Evolutionary conservation across 2,888 invertebrate genomes (phyloP).

Genomic region (Uloborus plumipes): DNA sequence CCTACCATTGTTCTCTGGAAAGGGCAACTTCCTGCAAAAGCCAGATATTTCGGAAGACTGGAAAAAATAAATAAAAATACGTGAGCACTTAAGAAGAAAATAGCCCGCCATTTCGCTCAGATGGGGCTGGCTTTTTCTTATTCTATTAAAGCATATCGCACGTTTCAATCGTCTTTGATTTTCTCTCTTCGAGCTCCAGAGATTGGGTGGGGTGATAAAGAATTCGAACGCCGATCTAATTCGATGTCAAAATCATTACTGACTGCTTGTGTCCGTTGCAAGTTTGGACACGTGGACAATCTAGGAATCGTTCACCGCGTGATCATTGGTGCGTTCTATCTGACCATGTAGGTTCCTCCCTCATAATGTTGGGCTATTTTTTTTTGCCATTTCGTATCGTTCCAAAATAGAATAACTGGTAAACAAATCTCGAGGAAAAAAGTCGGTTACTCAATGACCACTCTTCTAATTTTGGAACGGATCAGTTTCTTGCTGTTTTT

Average conservation of each 20-base stretch:
- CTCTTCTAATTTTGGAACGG: too few species aligned
- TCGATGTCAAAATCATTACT: conserved; percentile 54
- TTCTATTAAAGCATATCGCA: conserved; percentile 26
- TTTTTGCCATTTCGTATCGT: too few species aligned
- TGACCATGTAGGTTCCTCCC: conserved; percentile 25
- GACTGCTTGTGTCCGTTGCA: background rate
- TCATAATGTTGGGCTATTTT: too few species aligned
- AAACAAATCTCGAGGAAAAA: too few species aligned
- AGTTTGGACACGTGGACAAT: conserved; percentile 36
- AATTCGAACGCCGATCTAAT: conserved; percentile 34
- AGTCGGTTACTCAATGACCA: too few species aligned
- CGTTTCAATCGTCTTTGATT: background rate
- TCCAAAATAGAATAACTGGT: too few species aligned
- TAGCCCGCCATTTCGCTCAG: conserved; percentile 1
- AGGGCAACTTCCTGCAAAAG: conserved; percentile 41
- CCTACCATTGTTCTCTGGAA: conserved; percentile 47
- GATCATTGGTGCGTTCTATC: conserved; percentile 35
- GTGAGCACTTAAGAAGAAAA: conserved; percentile 9
- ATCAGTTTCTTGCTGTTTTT: too few species aligned
- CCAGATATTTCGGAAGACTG: background rate
- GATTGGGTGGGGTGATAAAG: conserved; percentile 16
- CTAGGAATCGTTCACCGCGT: conserved; percentile 40
- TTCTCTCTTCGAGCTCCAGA: too few species aligned
- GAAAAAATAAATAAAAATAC: conserved; percentile 1
- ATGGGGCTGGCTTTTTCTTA: background rate